Percentiles rank a stretch among this genome's conserved stretches.
Conservation (phyloP, 2,113 vertebrate genomes). For the Danio rerio region DNA sequence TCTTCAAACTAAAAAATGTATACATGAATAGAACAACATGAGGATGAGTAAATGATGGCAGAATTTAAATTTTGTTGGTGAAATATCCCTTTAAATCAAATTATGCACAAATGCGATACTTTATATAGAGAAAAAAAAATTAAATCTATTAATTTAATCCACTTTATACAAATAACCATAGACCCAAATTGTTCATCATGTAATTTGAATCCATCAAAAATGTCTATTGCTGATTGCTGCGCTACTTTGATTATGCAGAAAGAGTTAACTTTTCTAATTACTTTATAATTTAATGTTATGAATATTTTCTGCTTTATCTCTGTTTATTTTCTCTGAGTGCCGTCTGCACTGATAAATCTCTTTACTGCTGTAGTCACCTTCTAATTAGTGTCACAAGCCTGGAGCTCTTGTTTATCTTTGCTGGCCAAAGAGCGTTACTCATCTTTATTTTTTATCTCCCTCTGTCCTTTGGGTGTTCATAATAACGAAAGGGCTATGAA, state of each 20-base stretch:
- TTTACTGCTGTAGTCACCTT: slow-evolving; percentile 26
- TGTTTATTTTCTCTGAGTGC: neutral
- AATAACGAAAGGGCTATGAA: slow-evolving; percentile 1
- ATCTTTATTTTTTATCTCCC: slow-evolving; percentile 1
- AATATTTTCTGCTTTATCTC: slow-evolving; percentile 27
- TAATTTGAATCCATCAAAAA: neutral
- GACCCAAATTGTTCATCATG: neutral
- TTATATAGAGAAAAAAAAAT: too few relatives aligned
- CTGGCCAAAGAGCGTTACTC: slow-evolving; percentile 1
- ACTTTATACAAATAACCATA: too few relatives aligned
- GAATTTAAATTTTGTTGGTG: too few relatives aligned
- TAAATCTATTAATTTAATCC: too few relatives aligned
- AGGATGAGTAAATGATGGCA: too few relatives aligned
- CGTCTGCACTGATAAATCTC: slow-evolving; percentile 20
- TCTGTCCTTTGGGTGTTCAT: slow-evolving; percentile 25
- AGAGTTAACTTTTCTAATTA: slow-evolving; percentile 13
- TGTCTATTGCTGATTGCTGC: neutral
- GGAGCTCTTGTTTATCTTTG: slow-evolving; percentile 3
- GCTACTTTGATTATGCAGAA: neutral
- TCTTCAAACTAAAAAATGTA: too few relatives aligned
- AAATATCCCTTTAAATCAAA: too few relatives aligned
- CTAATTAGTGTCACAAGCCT: slow-evolving; percentile 37
- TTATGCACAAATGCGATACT: too few relatives aligned
- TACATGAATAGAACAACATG: too few relatives aligned
- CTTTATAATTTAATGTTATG: slow-evolving; percentile 8